Evolutionary conservation across 2,888 invertebrate species (phyloP).

Genomic region (Lepidocyrtoides sp.): DNA sequence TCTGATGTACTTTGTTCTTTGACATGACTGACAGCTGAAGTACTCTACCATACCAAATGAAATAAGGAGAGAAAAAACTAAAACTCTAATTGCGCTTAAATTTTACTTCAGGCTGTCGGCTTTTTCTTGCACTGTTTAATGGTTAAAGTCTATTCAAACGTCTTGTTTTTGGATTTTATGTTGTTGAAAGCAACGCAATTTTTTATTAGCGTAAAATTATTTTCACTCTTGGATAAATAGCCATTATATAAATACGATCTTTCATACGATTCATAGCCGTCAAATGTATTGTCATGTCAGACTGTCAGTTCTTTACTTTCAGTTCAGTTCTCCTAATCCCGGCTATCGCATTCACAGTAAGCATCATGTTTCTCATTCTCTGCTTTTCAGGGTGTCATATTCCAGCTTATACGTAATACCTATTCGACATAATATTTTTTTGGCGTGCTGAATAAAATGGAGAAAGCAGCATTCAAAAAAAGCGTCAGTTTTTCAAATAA

Average conservation of each 20-base stretch:
- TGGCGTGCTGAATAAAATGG: neutral
- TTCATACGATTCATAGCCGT: neutral
- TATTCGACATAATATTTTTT: neutral
- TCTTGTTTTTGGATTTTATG: neutral
- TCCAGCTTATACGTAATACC: neutral
- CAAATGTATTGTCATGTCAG: conserved; percentile 14
- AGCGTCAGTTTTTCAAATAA: neutral
- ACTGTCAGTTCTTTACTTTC: neutral
- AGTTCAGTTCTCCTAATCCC: no score
- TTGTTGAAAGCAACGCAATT: neutral
- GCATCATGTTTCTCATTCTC: neutral
- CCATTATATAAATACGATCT: conserved; percentile 7
- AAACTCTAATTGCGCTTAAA: conserved; percentile 28
- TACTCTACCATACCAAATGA: no score
- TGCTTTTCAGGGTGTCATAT: neutral
- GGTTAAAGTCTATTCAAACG: neutral
- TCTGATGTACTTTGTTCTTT: no score
- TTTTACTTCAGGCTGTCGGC: neutral
- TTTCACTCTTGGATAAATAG: conserved; percentile 44
- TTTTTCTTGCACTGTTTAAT: neutral
- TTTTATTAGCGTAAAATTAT: conserved; percentile 46
- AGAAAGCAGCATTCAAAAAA: neutral
- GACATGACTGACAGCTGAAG: no score
- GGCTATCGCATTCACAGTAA: neutral
- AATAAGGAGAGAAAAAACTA: neutral